Evolutionary conservation across 2,113 vertebrate species (phyloP), one percentile per base, ranked within the genome.

Genomic region (Heptranchias perlo): DNA sequence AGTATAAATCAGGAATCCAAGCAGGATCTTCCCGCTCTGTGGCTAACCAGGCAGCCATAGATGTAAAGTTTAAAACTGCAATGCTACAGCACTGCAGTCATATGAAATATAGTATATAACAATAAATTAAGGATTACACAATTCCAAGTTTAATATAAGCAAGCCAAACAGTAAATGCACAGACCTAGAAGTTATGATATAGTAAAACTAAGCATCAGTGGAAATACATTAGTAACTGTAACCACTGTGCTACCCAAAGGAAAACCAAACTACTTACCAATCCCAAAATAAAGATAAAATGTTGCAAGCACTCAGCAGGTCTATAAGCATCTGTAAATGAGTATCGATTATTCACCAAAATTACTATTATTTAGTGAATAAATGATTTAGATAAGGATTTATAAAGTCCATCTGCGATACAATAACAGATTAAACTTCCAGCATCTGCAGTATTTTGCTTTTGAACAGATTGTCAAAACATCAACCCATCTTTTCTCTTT

Each of bases 171-270:
- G 4, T 31, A 91, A 84, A 21, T 47, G 44, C 11, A 89, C 14
- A 89, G 47, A 28, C 86, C 5, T 44, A 21, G 18, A 61, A 16
- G 4, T 64, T 64, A 87, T 52, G 61, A 61, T 64, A 39, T 21
- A 64, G 7, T 94, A 21, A 44, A 94, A 62, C 61, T 10, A 35
- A 54, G 49, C 35, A 86, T 78, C 73, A 69, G 35, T 44, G 54
- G 31, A 73, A 96, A 76, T 69, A 78, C 96, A 96, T 69, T 44
- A 96, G 54, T 95, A 52, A 96, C 89, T 94, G 78, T 87, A 76
- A 64, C 87, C 28, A 96, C 76, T 94, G 82, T 49, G 47, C 47
- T 23, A 86, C 31, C 28, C 35, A 47, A 82, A 87, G 49, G 28
- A 35, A 58, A 91, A 52, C 28, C 25, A 35, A 91, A 35, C 49